These are phyloP conservation scores for Pelobates fuscus DNA, from an alignment of 2,113 vertebrate species.

Conservation along the genomic window DNA sequence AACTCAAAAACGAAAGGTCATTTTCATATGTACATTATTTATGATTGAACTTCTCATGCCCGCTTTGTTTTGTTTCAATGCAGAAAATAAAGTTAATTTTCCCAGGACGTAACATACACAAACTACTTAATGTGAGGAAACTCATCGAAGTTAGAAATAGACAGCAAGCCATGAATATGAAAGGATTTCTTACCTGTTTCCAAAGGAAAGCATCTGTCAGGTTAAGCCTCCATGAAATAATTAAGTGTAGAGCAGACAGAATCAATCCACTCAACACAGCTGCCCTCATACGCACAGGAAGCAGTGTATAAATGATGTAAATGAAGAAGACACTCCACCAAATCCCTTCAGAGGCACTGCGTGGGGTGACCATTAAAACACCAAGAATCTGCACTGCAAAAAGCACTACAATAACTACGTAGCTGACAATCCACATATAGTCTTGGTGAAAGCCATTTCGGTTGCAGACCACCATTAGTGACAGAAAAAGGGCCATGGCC, in stretches of 20 bases:
- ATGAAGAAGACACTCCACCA: conserved; percentile 97
- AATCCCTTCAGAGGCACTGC: conserved; percentile 86
- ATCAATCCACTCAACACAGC: conserved; percentile 87
- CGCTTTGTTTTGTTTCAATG: too few relatives aligned
- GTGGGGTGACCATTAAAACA: conserved; percentile 76
- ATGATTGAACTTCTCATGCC: too few relatives aligned
- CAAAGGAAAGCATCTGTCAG: conserved; percentile 82
- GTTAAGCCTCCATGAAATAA: conserved; percentile 88
- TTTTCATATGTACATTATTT: too few relatives aligned
- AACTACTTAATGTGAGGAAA: too few relatives aligned
- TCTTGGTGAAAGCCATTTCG: conserved; percentile 93
- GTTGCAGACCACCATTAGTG: conserved; percentile 92
- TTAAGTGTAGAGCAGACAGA: conserved; percentile 83
- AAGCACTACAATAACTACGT: conserved; percentile 86
- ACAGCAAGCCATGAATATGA: not conserved
- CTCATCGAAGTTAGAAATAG: not conserved
- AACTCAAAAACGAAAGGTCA: too few relatives aligned
- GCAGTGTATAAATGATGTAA: conserved; percentile 94
- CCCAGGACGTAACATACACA: too few relatives aligned
- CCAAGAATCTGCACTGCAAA: conserved; percentile 82
- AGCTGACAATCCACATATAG: conserved; percentile 96
- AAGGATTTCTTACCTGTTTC: conserved; percentile 81
- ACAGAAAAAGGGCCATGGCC: conserved; percentile 83
- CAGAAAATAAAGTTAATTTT: too few relatives aligned
- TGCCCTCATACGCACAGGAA: conserved; percentile 92